Base-by-base conservation (phyloP, 30 jellyfish, hydroid and myxozoan species). In the Hydractinia echinata region DNA sequence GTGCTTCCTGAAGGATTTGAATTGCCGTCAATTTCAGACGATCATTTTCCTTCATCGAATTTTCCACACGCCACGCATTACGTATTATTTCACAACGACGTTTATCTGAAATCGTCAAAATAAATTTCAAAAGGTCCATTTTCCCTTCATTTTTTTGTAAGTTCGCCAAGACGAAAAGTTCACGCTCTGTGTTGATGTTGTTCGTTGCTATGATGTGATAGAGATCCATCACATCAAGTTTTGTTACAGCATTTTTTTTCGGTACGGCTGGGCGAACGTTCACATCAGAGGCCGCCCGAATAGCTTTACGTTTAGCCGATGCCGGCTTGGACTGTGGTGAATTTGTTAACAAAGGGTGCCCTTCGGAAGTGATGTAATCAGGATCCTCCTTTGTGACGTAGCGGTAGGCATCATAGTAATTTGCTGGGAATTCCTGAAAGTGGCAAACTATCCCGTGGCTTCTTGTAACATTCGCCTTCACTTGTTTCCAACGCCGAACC, bases 111-210 rank as follows among this genome's bases (percentile, higher is more conserved):
- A 16, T 11, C 10, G 77, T 16, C 13, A 9, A 67, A 10, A 67
- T 53, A 11, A 11, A 67, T 9, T 67, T 18, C 14, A 53, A 49
- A 14, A 67, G 44, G 30, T 10, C 44, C 30, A 53, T 9, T 53
- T 67, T 67, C 4, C 77, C 77, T 11, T 67, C 30, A 9, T 18
- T 53, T 67, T 67, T 67, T 67, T 67, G 77, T 53, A 16, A 13
- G 19, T 67, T 11, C 30, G 77, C 77, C 20, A 67, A 53, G 30
- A 53, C 77, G 10, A 1, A 67, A 10, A 67, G 20, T 18, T 67
- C 77, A 16, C 53, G 20, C 53, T 67, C 77, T 9, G 53, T 9
- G 10, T 16, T 11, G 77, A 67, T 67, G 30, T 67, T 67, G 14
- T 67, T 67, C 4, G 14, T 67, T 13, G 4, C 77, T 18, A 67